Evolutionary conservation across 2,113 vertebrate genomes (phyloP), one percentile per base, ranked within the genome.

Genomic region (Nannobrachium achirus): DNA sequence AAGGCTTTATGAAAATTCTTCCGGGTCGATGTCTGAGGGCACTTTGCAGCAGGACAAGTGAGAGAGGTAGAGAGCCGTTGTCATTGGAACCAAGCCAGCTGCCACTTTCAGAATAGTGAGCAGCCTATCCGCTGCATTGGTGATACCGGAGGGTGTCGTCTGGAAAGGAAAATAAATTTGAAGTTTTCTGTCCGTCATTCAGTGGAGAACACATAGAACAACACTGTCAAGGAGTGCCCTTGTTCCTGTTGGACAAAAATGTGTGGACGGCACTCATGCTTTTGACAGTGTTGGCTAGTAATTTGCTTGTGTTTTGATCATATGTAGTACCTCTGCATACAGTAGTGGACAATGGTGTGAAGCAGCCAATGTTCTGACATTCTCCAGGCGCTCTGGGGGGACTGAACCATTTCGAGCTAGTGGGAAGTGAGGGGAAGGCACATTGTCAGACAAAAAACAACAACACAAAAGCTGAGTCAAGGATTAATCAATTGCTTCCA

Each of bases 61-160:
- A 45, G 90, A 93, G 58, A 93, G 70, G 72, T 89, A 90, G 13
- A 93, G 87, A 4, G 90, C 72, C 0, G 92, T 92, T 0, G 87
- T 56, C 73, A 89, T 68, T 58, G 90, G 90, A 71, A 92, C 89
- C 6, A 86, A 57, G 16, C 93, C 92, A 0, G 92, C 88, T 0
- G 90, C 76, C 62, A 91, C 90, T 72, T 89, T 92, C 60, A 94
- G 80, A 3, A 93, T 80, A 15, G 71, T 84, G 64, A 92, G 81
- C 19, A 94, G 83, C 55, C 92, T 82, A 42, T 80, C 56, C 1
- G 89, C 73, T 0, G 88, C 87, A 9, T 73, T 83, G 60, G 14
- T 53, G 25, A 90, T 75, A 8, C 89, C 91, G 7, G 86, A 85
- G 53, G 77, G 58, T 33, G 91, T 90, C 91, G 91, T 90, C 91